These are phyloP conservation scores for Paramormyrops hopkinsi DNA, from an alignment of 2,797 vertebrate species.

Conservation along the genomic window DNA sequence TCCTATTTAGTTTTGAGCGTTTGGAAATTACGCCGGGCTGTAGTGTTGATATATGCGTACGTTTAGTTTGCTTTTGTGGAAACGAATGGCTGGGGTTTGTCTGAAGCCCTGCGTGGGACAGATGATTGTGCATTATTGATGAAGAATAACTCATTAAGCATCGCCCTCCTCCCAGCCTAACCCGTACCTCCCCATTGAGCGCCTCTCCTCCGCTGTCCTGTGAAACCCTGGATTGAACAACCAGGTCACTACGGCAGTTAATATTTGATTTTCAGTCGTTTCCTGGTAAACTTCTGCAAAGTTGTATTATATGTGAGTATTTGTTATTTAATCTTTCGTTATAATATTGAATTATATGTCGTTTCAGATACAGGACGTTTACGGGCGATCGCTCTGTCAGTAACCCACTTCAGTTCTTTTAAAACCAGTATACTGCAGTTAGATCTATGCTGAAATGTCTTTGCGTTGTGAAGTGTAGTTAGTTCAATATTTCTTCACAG, in stretches of 20 bases:
- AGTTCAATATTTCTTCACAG: not conserved
- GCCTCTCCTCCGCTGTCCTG: not conserved
- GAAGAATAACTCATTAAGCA: slow-evolving; percentile 14
- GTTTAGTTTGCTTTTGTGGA: not conserved
- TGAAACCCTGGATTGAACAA: not conserved
- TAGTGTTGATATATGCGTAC: not conserved
- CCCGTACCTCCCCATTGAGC: not conserved
- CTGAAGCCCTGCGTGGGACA: slow-evolving; percentile 15
- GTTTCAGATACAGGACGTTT: not conserved
- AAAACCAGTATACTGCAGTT: not conserved
- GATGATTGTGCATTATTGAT: slow-evolving; percentile 42
- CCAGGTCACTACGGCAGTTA: not conserved
- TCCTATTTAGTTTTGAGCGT: not conserved
- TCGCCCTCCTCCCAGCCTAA: not conserved
- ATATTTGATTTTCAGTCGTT: not conserved
- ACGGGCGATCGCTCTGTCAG: not conserved
- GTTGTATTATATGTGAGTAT: slow-evolving; percentile 5
- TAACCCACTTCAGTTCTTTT: not conserved
- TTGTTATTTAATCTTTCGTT: not conserved
- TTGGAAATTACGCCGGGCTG: not conserved
- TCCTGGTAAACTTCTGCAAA: not conserved
- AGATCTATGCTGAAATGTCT: not conserved
- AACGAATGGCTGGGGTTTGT: not conserved
- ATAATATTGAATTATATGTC: not conserved
- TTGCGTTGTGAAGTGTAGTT: not conserved